Percentiles rank a stretch among this genome's conserved stretches.
Evolutionary conservation across 2,888 invertebrate genomes (phyloP).

Genomic region (Mimumesa dahlbomi): DNA sequence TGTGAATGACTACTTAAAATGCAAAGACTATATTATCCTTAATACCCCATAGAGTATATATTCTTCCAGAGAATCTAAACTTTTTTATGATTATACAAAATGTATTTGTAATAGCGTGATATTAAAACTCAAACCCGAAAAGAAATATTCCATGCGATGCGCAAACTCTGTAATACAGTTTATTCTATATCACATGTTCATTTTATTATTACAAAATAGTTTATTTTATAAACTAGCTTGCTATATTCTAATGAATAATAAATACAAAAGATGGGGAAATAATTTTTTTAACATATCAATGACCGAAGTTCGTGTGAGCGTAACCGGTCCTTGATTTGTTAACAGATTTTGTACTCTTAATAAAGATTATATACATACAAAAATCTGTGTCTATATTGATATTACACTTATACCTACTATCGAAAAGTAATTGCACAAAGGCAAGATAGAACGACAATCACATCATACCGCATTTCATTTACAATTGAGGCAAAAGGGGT

Average conservation of each 20-base stretch:
- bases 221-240: slow-evolving; percentile 34
- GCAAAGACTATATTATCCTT: slow-evolving; percentile 29
- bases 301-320: too few species aligned
- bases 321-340: too few species aligned
- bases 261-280: slow-evolving; percentile 4
- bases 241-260: slow-evolving; percentile 20
- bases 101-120: slow-evolving; percentile 20
- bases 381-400: not conserved
- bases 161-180: slow-evolving; percentile 20
- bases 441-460: too few species aligned
- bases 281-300: too few species aligned
- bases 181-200: slow-evolving; percentile 2
- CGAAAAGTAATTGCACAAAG: too few species aligned
- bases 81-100: slow-evolving; percentile 14
- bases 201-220: slow-evolving; percentile 14
- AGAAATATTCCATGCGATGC: slow-evolving; percentile 13
- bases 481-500: too few species aligned
- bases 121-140: too few species aligned
- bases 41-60: too few species aligned
- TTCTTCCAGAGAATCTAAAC: slow-evolving; percentile 20
- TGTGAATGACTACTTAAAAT: slow-evolving; percentile 26
- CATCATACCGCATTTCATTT: too few species aligned
- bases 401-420: not conserved
- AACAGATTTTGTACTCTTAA: slow-evolving; percentile 1
- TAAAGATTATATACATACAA: slow-evolving; percentile 1